Base-by-base conservation (phyloP, 2,888 invertebrate species). In the Scelioninae gen. 2 region DNA sequence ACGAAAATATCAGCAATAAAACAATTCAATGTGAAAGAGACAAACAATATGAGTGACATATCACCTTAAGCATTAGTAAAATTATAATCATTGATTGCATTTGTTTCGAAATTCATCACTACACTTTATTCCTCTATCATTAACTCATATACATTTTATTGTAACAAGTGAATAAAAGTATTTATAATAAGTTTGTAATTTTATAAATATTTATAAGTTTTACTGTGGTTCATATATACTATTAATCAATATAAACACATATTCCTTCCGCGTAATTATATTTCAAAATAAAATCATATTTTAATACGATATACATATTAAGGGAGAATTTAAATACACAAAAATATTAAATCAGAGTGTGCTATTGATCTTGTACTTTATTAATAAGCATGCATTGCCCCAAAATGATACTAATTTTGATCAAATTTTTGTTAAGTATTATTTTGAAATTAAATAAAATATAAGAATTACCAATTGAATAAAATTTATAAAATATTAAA, bases 381-480 rank as follows among this genome's bases (percentile, higher is more conserved):
- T 37, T 37, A 37, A 37, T 37, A 37, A 37, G 37, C 37, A 37
- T 37, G 37, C 37, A 37, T 37, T 37, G 37, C 37, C 37, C 37
- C 37, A 31, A 37, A 37, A 37, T 1, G 1, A 7, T 37, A 37
- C 11, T 7, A 37, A 37, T 31, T 31, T 31, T 31, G 31, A 9
- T 31, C 31, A 31, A 31, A n/a, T n/a, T n/a, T n/a, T n/a, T n/a
- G n/a, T n/a, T n/a, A n/a, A n/a, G n/a, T n/a, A n/a, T n/a, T n/a
- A n/a, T n/a, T n/a, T n/a, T n/a, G n/a, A n/a, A n/a, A 31, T 31
- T 31, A 31, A 31, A 10, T 31, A 31, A 2, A 5, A 5, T 31
- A 31, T 31, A 31, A 31, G n/a, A n/a, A n/a, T n/a, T 31, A 31
- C 9, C 31, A 31, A 10, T 31, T 31, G 2, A 31, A 31, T 10